Evolutionary conservation across 2,797 vertebrate genomes (phyloP).

Genomic region (Spatula clypeata): DNA sequence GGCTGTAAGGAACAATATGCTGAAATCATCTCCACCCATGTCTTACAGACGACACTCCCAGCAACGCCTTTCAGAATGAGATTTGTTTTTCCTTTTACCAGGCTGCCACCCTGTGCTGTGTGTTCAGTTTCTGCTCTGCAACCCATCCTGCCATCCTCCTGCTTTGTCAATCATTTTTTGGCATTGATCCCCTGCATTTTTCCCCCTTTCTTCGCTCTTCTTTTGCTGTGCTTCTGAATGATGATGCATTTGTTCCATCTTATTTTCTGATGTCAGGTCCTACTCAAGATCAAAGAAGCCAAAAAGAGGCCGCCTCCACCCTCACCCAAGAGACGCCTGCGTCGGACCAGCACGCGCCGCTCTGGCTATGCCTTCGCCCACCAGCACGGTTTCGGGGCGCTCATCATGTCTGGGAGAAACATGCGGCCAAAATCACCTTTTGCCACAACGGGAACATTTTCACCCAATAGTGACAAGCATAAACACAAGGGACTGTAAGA

Average conservation of each 20-base stretch:
- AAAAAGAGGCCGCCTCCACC: constrained; percentile 81
- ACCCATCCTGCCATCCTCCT: neutral
- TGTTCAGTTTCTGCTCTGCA: neutral
- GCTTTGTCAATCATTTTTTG: neutral
- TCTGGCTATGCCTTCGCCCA: constrained; percentile 98
- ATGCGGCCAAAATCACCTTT: constrained; percentile 77
- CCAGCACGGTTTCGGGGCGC: constrained; percentile 91
- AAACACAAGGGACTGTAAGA: constrained; percentile 52
- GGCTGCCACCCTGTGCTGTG: neutral
- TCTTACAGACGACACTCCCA: neutral
- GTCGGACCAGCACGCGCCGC: constrained; percentile 85
- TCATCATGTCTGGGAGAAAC: constrained; percentile 92
- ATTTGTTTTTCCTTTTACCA: neutral
- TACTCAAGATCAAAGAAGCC: constrained; percentile 84
- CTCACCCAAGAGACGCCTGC: constrained; percentile 54
- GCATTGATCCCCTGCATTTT: neutral
- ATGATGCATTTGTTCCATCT: neutral
- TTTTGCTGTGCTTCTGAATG: neutral
- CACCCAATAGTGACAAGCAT: constrained; percentile 52
- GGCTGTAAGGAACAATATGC: neutral
- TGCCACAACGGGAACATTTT: constrained; percentile 27
- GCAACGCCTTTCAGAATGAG: neutral
- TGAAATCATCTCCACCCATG: neutral
- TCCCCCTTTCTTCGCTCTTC: neutral
- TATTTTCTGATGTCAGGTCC: constrained; percentile 83